A percentile compares a stretch with the other conserved stretches of the same genome.
Evolutionary conservation across 2,113 vertebrate species (phyloP).

Genomic region (Perccottus glenii): DNA sequence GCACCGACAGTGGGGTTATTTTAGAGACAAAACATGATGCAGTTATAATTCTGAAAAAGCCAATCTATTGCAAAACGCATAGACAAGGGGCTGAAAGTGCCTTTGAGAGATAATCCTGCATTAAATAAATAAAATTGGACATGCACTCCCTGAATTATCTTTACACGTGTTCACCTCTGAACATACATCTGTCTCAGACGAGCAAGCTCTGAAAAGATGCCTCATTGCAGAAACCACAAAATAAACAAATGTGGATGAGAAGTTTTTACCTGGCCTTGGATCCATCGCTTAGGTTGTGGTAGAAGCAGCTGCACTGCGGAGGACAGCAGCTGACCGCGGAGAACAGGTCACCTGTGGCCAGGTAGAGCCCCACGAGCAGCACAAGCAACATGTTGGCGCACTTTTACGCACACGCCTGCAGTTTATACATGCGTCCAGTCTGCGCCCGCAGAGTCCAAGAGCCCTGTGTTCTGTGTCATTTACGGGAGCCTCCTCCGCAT

Average conservation of each 20-base stretch:
- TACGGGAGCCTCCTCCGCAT: conserved; percentile 65
- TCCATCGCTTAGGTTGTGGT: conserved; percentile 88
- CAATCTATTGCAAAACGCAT: conserved; percentile 60
- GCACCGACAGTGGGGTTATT: neutral
- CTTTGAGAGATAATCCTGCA: conserved; percentile 82
- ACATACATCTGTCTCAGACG: conserved; percentile 42
- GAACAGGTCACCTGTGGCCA: conserved; percentile 74
- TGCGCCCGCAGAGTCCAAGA: conserved; percentile 56
- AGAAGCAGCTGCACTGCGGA: conserved; percentile 92
- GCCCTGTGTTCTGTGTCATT: conserved; percentile 59
- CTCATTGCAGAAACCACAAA: neutral
- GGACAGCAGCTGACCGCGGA: conserved; percentile 80
- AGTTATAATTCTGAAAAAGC: conserved; percentile 11
- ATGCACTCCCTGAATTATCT: conserved; percentile 61
- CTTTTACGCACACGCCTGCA: conserved; percentile 65
- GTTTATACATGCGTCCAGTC: conserved; percentile 58
- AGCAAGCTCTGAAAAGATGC: conserved; percentile 13
- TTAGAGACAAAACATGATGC: neutral
- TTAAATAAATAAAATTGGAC: conserved; percentile 80
- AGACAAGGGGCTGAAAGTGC: conserved; percentile 69
- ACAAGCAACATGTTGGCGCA: conserved; percentile 85
- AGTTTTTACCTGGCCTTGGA: conserved; percentile 88
- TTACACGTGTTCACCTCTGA: conserved; percentile 51
- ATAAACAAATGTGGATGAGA: too few species aligned
- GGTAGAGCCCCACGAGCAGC: conserved; percentile 81